These are phyloP conservation scores for Aromia moschata DNA, from an alignment of 2,888 invertebrate genomes.

Conservation along the genomic window DNA sequence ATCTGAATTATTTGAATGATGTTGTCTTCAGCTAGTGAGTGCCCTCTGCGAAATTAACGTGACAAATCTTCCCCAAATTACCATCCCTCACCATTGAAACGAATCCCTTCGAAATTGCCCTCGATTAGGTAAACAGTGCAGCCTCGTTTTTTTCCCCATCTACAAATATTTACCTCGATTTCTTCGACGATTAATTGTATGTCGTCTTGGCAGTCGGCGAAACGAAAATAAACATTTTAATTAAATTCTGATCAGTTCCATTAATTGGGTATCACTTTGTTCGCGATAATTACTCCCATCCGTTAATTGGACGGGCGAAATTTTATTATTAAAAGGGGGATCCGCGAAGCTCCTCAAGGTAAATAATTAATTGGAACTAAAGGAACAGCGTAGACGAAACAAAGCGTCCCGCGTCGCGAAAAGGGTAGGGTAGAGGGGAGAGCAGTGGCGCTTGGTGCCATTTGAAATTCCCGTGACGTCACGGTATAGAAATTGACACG, in stretches of 20 bases:
- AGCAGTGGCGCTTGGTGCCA: no score
- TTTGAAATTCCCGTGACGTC: no score
- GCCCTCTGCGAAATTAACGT: no score
- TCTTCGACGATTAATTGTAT: conserved; percentile 22
- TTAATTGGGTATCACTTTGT: conserved; percentile 23
- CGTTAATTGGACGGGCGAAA: conserved; percentile 5
- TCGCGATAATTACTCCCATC: conserved; percentile 14
- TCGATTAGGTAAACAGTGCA: conserved; percentile 11
- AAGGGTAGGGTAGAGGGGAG: no score
- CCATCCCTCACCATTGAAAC: no score
- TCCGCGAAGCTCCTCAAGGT: neutral
- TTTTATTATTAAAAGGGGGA: neutral
- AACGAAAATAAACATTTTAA: conserved; percentile 44
- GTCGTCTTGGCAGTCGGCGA: conserved; percentile 35
- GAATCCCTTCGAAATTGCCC: no score
- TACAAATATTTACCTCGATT: conserved; percentile 20
- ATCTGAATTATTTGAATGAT: no score
- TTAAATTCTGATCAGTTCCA: conserved; percentile 43
- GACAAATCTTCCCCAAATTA: no score
- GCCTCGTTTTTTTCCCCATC: conserved; percentile 3
- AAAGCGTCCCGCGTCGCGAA: no score
- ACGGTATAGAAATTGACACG: no score
- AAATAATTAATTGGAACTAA: conserved; percentile 5
- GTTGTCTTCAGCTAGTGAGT: no score
- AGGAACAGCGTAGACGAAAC: neutral